Evolutionary conservation across 2,797 vertebrate species (phyloP), one percentile per base, ranked within the genome.

Genomic region (Hydrolagus colliei): DNA sequence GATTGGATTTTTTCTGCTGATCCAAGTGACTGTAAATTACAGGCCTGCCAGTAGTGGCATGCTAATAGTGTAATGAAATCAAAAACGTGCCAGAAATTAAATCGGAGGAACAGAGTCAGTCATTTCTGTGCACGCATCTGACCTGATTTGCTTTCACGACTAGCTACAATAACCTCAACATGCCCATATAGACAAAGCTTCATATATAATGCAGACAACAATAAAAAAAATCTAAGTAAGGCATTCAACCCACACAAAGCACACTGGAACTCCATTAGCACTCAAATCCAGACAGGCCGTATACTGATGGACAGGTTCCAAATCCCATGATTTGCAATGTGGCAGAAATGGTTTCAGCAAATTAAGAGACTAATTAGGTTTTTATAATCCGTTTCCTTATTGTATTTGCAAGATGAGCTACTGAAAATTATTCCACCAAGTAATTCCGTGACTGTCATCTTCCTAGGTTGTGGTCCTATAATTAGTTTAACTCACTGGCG

Each of bases 321-420:
- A 89, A 86, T 78, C 20, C 62, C 63, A 89, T 88, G 93, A 91
- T 92, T 91, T 92, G 88, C 87, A 88, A 85, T 88, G 87, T 89
- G 86, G 80, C 84, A 88, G 89, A 92, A 87, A 92, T 88, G 86
- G 89, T 88, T 87, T 91, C 85, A 0, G 88, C 87, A 92, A 93
- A 93, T 92, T 90, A 92, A 93, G 93, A 88, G 88, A 88, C 90
- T 93, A 94, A 94, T 94, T 93, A 94, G 91, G 90, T 92, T 93
- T 93, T 88, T 90, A 89, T 92, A 93, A 93, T 92, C 91, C 90
- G 91, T 88, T 84, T 89, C 59, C 27, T 89, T 91, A 88, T 86
- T 92, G 89, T 89, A 86, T 91, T 89, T 87, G 89, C 88, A 87
- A 91, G 89, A 89, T 92, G 92, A 91, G 32, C 79, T 71, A 41